Evolutionary conservation across 2,113 vertebrate genomes (phyloP).

Genomic region (Phaethon lepturus): DNA sequence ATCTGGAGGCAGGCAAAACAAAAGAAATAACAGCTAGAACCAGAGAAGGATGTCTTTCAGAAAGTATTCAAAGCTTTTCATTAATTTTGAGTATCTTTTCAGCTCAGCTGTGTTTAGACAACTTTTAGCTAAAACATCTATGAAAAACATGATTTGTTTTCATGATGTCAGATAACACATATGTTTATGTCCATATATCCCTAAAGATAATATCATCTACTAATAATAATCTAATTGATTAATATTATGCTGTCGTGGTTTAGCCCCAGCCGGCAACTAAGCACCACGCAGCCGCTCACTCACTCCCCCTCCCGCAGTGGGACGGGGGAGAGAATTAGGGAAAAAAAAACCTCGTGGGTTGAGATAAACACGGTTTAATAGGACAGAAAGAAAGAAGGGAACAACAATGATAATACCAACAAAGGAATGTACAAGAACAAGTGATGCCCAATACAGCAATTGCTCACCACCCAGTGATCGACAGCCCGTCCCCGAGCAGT

Average conservation of each 20-base stretch:
- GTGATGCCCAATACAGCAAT: too few relatives aligned
- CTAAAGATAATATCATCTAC: neutral
- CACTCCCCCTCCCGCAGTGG: too few relatives aligned
- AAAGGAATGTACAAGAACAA: too few relatives aligned
- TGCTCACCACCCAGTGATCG: too few relatives aligned
- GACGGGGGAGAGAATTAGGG: too few relatives aligned
- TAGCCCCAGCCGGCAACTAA: too few relatives aligned
- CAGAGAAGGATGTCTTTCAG: neutral
- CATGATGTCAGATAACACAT: accelerated
- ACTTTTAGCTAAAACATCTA: neutral
- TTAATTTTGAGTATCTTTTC: neutral
- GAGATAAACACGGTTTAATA: too few relatives aligned
- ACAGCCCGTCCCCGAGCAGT: too few relatives aligned
- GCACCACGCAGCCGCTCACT: too few relatives aligned
- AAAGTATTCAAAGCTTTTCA: neutral
- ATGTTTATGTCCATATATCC: neutral
- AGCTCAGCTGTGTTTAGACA: neutral
- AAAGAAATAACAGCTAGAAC: neutral
- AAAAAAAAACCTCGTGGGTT: too few relatives aligned
- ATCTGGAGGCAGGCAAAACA: slow-evolving; percentile 10
- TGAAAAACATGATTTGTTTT: neutral
- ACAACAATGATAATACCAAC: too few relatives aligned
- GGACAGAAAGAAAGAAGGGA: too few relatives aligned
- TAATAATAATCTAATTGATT: neutral
- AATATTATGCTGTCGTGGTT: neutral